These are phyloP conservation scores for Nemapogon koenigi DNA, from an alignment of 2,888 invertebrate species.

Conservation along the genomic window DNA sequence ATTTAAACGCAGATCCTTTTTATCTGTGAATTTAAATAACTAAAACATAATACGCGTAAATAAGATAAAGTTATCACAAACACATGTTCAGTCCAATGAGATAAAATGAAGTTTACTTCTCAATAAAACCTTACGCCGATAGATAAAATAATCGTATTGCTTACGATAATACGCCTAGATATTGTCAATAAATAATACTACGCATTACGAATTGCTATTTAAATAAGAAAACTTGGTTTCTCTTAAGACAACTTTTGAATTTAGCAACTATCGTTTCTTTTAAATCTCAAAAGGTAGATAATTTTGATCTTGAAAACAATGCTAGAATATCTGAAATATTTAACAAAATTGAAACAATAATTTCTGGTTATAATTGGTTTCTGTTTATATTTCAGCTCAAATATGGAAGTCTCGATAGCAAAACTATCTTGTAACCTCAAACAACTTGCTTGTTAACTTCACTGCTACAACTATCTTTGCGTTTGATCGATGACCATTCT, in stretches of 20 bases:
- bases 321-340: too few relatives aligned
- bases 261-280: too few relatives aligned
- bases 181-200: too few relatives aligned
- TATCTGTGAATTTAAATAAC: too few relatives aligned
- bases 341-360: too few relatives aligned
- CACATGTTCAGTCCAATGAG: neutral
- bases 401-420: neutral
- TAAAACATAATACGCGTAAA: too few relatives aligned
- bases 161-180: neutral
- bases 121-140: neutral
- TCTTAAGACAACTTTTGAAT: too few relatives aligned
- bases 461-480: neutral
- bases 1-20: too few relatives aligned
- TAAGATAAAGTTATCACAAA: slow-evolving; percentile 1
- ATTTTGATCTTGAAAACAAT: too few relatives aligned
- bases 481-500: neutral
- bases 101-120: neutral
- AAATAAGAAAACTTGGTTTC: too few relatives aligned
- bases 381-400: neutral
- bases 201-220: too few relatives aligned
- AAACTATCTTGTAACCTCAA: neutral
- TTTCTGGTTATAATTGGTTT: neutral
- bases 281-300: too few relatives aligned
- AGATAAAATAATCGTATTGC: slow-evolving; percentile 2
- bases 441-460: neutral